Base-by-base conservation (phyloP, 2,113 vertebrate genomes). In the Cairina moschata region DNA sequence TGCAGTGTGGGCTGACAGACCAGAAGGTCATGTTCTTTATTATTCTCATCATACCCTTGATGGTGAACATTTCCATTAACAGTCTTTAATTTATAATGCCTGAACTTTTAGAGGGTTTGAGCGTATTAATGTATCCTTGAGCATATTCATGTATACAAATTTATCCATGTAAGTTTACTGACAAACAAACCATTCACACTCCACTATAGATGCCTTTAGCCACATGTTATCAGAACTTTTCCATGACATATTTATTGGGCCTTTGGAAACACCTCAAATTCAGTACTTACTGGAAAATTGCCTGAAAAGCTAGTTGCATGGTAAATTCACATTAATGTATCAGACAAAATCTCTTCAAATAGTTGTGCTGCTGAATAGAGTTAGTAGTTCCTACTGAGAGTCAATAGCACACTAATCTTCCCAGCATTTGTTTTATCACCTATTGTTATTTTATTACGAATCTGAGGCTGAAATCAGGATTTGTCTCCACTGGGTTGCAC, bases 401-500 rank as follows among this genome's bases (percentile, higher is more conserved):
- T 94, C 92, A 97, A 91, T 81, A 91, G 67, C 75, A 88, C 84
- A 59, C 87, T 95, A 85, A 95, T 97, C 73, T 88, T 95, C 93
- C 82, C 80, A 95, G 67, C 52, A 73, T 55, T 83, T 50, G 9
- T 66, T 69, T 86, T 59, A 80, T 34, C 25, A 50, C 28, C 26
- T 60, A 74, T 59, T 50, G 83, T 80, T 83, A 46, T 83, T 91
- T 79, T 68, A 76, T 56, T 73, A 31, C 8, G 36, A 81, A 13
- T 46, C 38, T 55, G 63, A 93, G 58, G 12, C 22, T 63, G 21
- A 83, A 85, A 58, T 17, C 38, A 8, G 7, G 11, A 74, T 93
- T 89, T 67, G 11, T 42, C 29, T 82, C 46, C 31, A 68, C 28
- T 72, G 13, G 32, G 17, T 78, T 77, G 74, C 26, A 23, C 8